A percentile compares a stretch with the other conserved stretches of the same genome.
phyloP scores from a whole-genome alignment of 1,140 invertebrate genomes.

The Halyomorpha halys region DNA sequence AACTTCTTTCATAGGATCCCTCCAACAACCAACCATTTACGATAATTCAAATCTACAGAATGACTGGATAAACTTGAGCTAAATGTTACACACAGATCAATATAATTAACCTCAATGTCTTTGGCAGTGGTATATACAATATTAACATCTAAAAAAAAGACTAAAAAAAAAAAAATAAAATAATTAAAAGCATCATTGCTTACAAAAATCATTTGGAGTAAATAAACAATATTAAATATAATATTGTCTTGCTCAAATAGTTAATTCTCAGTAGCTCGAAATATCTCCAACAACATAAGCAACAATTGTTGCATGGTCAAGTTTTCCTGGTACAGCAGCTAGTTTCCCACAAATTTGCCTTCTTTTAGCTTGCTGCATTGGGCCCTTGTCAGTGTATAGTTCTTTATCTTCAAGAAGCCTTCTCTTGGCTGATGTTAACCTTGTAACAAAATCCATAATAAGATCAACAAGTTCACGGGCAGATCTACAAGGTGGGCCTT shows the following conservation, averaged over 20 bases:
- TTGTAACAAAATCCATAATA: constrained; percentile 64
- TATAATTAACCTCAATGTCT: no score
- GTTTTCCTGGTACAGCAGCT: constrained; percentile 74
- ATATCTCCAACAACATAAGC: constrained; percentile 61
- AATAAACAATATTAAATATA: no score
- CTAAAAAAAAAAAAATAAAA: no score
- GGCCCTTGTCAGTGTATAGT: constrained; percentile 53
- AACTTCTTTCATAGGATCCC: no score
- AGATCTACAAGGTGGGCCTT: constrained; percentile 41
- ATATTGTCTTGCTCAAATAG: background rate
- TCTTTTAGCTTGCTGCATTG: constrained; percentile 51
- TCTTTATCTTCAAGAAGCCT: constrained; percentile 70
- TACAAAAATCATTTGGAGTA: no score
- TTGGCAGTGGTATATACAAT: no score
- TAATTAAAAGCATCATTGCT: no score
- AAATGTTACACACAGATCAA: no score
- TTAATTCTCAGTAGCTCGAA: background rate
- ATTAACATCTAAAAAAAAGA: no score
- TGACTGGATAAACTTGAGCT: no score
- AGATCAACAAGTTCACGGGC: constrained; percentile 59
- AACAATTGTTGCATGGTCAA: constrained; percentile 82
- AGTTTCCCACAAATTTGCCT: constrained; percentile 61
- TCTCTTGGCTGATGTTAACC: constrained; percentile 65
- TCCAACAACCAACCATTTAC: no score
- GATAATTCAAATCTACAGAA: no score